Base-by-base conservation (phyloP, 2,888 invertebrate genomes). In the Chrysotoxum bicinctum region DNA sequence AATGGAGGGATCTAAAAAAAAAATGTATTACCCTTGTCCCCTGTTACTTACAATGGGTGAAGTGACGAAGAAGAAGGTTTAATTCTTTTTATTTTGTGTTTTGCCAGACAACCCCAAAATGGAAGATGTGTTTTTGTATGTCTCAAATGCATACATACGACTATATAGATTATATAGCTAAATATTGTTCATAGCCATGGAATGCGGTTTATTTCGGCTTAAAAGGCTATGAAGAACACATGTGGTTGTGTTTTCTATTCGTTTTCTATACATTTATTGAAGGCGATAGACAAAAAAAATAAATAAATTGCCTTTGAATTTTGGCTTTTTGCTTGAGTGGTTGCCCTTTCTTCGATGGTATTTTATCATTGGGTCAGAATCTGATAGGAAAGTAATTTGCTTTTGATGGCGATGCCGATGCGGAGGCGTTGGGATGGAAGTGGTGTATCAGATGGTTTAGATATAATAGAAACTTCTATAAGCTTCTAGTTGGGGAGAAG, bases 241-340 rank as follows among this genome's bases (percentile, higher is more conserved):
- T 45, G 64, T 16, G 64, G 64, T 64, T 43, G 62, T 43, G 16
- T 40, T 40, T 16, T 26, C 21, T 40, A 3, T 43, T 45, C 32
- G 16, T 64, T 45, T 30, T 2, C 45, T 32, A 19, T 32, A 19
- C 16, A 14, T 56, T 19, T 56, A 7, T 12, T 32, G 19, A 45
- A 64, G 32, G 30, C 30, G 32, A 26, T 19, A 32, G 19, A 35
- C 7, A 35, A 56, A 19, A 19, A 26, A 30, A 54, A 26, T 9
- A 60, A 60, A 60, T 43, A 60, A 62, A 58, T 37, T 58, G 43
- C 62, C 62, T 43, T 43, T 62, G 26, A 43, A 32, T 45, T 64
- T 32, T 64, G 45, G 64, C 45, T 64, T 64, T n/a, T 45, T 45
- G 45, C 45, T 64, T 64, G 64, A 64, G 64, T 32, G 64, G 64